phyloP scores from a whole-genome alignment of 2,113 vertebrate genomes.

The Paramisgurnus dabryanus region DNA sequence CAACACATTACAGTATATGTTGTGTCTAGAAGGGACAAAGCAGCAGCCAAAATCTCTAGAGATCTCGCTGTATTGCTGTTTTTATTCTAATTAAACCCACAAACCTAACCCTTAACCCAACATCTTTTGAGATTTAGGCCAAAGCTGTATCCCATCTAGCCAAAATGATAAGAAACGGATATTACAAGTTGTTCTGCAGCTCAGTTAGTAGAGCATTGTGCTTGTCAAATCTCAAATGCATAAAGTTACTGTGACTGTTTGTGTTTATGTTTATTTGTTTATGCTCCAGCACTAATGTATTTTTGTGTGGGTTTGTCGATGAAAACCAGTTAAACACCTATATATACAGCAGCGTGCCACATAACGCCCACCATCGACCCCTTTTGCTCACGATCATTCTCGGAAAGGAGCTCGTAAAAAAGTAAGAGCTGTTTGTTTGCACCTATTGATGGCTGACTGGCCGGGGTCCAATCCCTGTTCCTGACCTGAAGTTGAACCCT shows the following conservation, averaged over 20 bases:
- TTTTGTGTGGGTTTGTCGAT: constrained; percentile 12
- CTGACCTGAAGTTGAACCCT: constrained; percentile 91
- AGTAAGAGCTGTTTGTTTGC: constrained; percentile 66
- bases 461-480: constrained; percentile 80
- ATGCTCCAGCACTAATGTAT: neutral
- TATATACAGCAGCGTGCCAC: constrained; percentile 10
- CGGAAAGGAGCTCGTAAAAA: constrained; percentile 34
- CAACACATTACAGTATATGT: no score
- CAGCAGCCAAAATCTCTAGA: no score
- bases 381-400: constrained; percentile 36
- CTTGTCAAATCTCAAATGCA: no score
- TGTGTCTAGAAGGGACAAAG: no score
- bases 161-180: no score
- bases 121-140: no score
- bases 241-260: neutral
- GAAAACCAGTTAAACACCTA: constrained; percentile 40
- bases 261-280: neutral
- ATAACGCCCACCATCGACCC: constrained; percentile 19
- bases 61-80: no score
- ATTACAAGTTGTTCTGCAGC: no score
- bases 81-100: no score
- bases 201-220: no score
- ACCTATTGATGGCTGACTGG: constrained; percentile 89
- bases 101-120: no score
- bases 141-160: no score